phyloP scores from a whole-genome alignment of 2,888 invertebrate species.

The Orchestes rusci region DNA sequence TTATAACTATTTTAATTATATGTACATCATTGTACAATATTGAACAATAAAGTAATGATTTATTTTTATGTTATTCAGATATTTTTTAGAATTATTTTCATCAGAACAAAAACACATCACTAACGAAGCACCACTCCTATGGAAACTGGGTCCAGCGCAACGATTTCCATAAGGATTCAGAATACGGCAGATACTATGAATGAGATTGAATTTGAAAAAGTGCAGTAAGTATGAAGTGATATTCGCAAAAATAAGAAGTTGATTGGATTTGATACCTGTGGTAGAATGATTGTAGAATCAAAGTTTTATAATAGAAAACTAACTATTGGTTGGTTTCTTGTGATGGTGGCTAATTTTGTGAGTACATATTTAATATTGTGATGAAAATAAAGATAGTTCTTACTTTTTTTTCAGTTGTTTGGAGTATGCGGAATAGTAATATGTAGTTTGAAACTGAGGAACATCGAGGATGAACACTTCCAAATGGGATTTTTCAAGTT shows the following conservation, averaged over 20 bases:
- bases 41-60: too few relatives aligned
- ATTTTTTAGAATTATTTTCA: too few relatives aligned
- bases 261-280: too few relatives aligned
- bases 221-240: not conserved
- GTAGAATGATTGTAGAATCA: conserved; percentile 12
- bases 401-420: conserved; percentile 30
- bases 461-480: conserved; percentile 31
- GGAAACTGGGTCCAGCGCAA: conserved; percentile 10
- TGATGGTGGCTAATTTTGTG: conserved; percentile 36
- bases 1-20: too few relatives aligned
- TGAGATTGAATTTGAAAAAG: not conserved
- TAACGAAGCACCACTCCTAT: too few relatives aligned
- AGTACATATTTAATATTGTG: conserved; percentile 29
- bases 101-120: too few relatives aligned
- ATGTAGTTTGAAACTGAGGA: conserved; percentile 32
- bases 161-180: not conserved
- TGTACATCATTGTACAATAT: too few relatives aligned
- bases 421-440: conserved; percentile 34
- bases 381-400: not conserved
- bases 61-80: too few relatives aligned
- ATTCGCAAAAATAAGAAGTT: not conserved
- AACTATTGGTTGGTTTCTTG: conserved; percentile 32
- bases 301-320: conserved; percentile 24
- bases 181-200: not conserved
- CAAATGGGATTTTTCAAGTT: conserved; percentile 34